phyloP scores from a whole-genome alignment of 2,113 vertebrate species.

The Eulacestoma nigropectus region DNA sequence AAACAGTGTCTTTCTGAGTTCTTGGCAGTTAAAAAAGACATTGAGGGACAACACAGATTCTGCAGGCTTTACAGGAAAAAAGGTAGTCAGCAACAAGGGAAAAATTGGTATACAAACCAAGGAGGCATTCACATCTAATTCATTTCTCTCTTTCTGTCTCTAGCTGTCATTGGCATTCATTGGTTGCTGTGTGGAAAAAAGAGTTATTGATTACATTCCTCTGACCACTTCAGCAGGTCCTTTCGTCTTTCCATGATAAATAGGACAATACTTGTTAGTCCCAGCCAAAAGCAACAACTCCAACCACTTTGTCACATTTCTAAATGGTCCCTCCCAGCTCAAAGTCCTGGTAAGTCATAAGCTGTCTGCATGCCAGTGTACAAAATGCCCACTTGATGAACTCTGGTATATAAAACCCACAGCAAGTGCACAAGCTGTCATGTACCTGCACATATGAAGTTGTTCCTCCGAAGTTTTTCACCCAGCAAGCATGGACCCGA shows the following conservation, averaged over 20 bases:
- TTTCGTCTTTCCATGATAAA: background rate
- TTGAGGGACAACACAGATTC: background rate
- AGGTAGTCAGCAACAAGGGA: background rate
- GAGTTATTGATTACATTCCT: background rate
- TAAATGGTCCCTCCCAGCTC: background rate
- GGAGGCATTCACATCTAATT: background rate
- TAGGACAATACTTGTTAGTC: background rate
- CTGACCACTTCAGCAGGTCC: background rate
- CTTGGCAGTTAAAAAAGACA: background rate
- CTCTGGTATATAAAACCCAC: background rate
- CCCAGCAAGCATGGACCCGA: background rate
- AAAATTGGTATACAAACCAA: background rate
- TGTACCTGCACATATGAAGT: accelerated
- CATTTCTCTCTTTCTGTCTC: background rate
- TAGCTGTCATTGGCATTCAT: background rate
- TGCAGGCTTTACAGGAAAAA: background rate
- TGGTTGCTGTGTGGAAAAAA: background rate
- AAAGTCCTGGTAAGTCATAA: background rate
- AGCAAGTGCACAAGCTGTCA: background rate
- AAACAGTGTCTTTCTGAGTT: background rate
- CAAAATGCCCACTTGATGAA: background rate
- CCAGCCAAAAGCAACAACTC: background rate
- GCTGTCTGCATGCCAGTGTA: background rate
- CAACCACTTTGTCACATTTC: background rate
- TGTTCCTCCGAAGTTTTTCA: background rate